These are phyloP conservation scores for Cetonia aurata DNA, from an alignment of 2,888 invertebrate genomes.

Conservation along the genomic window DNA sequence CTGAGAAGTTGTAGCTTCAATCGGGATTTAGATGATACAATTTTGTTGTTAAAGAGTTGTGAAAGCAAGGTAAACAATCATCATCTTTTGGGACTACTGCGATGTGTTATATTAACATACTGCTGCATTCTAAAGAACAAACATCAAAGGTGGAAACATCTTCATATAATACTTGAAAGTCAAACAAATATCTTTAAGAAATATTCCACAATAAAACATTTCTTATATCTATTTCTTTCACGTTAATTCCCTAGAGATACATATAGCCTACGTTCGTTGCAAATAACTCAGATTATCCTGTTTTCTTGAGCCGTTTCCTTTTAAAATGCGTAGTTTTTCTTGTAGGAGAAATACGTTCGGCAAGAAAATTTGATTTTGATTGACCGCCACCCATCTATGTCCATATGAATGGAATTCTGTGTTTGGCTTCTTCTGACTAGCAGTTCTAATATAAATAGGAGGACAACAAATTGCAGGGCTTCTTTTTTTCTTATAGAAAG, in stretches of 20 bases:
- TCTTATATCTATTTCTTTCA: constrained; percentile 14
- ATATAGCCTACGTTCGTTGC: constrained; percentile 35
- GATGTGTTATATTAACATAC: background rate
- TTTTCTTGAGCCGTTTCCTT: constrained; percentile 54
- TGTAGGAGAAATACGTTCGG: constrained; percentile 54
- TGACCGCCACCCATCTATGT: constrained; percentile 58
- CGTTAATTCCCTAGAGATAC: constrained; percentile 25
- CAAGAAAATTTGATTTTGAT: constrained; percentile 60
- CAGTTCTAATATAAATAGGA: no score
- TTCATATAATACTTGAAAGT: no score
- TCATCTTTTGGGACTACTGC: background rate
- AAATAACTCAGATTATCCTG: constrained; percentile 49
- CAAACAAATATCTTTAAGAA: background rate
- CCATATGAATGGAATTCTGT: constrained; percentile 56
- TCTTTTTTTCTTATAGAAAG: no score
- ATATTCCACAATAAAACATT: background rate
- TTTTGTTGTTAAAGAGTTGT: background rate
- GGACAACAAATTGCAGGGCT: no score
- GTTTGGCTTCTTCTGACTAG: no score
- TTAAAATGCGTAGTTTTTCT: constrained; percentile 56
- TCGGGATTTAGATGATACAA: background rate
- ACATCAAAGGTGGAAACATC: background rate
- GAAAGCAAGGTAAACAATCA: background rate
- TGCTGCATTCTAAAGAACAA: background rate
- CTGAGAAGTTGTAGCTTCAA: no score